Base-by-base conservation (phyloP, 2,113 vertebrate genomes). In the mouse (Mus musculus) region DNA sequence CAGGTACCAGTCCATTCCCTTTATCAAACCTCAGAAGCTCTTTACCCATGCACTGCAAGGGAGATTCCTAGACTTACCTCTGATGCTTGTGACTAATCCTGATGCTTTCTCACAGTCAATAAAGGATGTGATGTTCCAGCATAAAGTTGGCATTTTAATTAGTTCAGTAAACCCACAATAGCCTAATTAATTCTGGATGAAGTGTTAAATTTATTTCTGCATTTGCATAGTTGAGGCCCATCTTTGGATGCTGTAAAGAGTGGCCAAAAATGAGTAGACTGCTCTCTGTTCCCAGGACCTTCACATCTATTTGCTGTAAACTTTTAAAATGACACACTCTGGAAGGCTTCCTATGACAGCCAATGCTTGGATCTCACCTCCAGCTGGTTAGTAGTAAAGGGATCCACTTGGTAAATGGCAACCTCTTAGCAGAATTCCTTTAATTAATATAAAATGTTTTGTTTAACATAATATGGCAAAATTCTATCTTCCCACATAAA, bases 131-230 rank as follows among this genome's bases (percentile, higher is more conserved):
- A 69, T 73, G 80, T 95, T 96, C 76, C 73, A 78, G 39, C 2
- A 46, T 84, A 89, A 95, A 95, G 73, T 52, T 78, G 92, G 77
- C 86, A 86, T 95, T 97, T 87, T 89, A 77, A 95, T 93, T 75
- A 87, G 81, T 71, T 95, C 46, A 75, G 26, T 92, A 42, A 87
- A 92, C 90, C 52, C 61, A 81, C 89, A 94, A 73, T 46, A 89
- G 94, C 39, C 82, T 94, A 97, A 96, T 97, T 96, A 96, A 87
- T 96, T 96, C 94, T 73, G 81, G 88, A 65, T 87, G 94, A 80
- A 84, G 90, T 95, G 91, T 95, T 96, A 71, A 93, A 92, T 95
- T 91, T 96, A 85, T 87, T 94, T 93, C 67, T 90, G 19, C 67
- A 95, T 97, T 96, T 96, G 39, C 73, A 91, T 90, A 94, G 89